Percentiles rank a stretch among this genome's conserved stretches.
Conservation (phyloP, 2,888 invertebrate species). For the Rhogogaster chlorosoma region DNA sequence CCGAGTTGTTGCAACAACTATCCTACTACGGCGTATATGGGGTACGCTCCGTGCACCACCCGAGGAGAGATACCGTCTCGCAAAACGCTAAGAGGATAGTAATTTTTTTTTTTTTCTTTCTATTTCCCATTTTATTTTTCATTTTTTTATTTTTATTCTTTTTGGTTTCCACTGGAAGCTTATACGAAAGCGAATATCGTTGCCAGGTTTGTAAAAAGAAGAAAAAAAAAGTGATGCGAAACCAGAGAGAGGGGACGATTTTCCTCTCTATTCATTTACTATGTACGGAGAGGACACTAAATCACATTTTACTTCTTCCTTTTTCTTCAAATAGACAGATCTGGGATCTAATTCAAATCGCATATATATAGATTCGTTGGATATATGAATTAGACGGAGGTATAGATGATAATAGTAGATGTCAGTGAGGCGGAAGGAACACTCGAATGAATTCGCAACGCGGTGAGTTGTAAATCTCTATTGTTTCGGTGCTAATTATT, state of each 20-base stretch:
- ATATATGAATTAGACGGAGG: neutral
- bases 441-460: slow-evolving; percentile 42
- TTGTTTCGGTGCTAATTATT: slow-evolving; percentile 59
- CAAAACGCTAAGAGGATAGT: neutral
- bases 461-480: slow-evolving; percentile 53
- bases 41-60: neutral
- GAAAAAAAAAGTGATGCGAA: too few relatives aligned
- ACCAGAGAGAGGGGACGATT: too few relatives aligned
- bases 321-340: neutral
- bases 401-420: neutral
- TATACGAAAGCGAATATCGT: neutral
- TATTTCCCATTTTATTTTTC: neutral
- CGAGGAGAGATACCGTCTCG: neutral
- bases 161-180: neutral
- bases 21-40: neutral
- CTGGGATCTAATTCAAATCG: neutral
- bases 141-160: neutral
- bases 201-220: neutral
- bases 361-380: neutral
- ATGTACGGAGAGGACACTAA: too few relatives aligned
- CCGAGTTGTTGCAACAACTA: slow-evolving; percentile 23
- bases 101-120: neutral
- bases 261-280: too few relatives aligned
- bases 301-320: too few relatives aligned
- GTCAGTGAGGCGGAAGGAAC: neutral